These are phyloP conservation scores for Apoda limacodes DNA, from an alignment of 2,888 invertebrate species.

Conservation along the genomic window DNA sequence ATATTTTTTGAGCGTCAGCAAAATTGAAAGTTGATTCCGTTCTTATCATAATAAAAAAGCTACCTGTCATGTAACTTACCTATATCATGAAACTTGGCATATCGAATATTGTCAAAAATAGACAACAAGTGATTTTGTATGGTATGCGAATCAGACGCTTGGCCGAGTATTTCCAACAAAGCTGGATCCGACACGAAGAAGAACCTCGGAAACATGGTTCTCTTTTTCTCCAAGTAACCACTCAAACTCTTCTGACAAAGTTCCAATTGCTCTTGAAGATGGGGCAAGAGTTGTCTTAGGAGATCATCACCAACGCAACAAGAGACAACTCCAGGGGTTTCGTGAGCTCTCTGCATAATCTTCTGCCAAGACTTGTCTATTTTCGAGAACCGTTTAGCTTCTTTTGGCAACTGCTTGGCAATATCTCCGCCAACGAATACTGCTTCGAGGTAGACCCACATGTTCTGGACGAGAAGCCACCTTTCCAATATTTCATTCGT, in stretches of 20 bases:
- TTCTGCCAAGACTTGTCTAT: conserved; percentile 99
- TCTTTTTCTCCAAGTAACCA: conserved; percentile 91
- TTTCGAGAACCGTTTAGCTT: conserved; percentile 94
- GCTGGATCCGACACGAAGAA: conserved; percentile 96
- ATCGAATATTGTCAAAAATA: conserved; percentile 95
- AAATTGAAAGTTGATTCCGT: too few species aligned
- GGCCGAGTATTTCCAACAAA: conserved; percentile 88
- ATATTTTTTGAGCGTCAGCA: too few species aligned
- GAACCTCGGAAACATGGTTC: conserved; percentile 94
- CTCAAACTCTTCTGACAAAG: conserved; percentile 97
- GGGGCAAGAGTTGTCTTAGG: conserved; percentile 90
- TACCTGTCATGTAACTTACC: too few species aligned
- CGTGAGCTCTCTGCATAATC: conserved; percentile 96
- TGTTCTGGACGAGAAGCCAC: conserved; percentile 96
- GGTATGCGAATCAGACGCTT: conserved; percentile 94
- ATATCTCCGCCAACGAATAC: conserved; percentile 99
- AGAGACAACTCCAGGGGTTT: conserved; percentile 94
- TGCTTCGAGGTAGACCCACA: conserved; percentile 98
- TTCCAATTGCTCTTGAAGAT: conserved; percentile 95
- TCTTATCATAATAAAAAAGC: too few species aligned
- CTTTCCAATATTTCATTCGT: conserved; percentile 96
- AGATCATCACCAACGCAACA: conserved; percentile 98
- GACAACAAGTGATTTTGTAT: conserved; percentile 95
- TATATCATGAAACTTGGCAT: conserved; percentile 94
- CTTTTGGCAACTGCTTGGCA: conserved; percentile 96